Base-by-base conservation (phyloP, 2,888 invertebrate species). In the Drosophila melanosoma region DNA sequence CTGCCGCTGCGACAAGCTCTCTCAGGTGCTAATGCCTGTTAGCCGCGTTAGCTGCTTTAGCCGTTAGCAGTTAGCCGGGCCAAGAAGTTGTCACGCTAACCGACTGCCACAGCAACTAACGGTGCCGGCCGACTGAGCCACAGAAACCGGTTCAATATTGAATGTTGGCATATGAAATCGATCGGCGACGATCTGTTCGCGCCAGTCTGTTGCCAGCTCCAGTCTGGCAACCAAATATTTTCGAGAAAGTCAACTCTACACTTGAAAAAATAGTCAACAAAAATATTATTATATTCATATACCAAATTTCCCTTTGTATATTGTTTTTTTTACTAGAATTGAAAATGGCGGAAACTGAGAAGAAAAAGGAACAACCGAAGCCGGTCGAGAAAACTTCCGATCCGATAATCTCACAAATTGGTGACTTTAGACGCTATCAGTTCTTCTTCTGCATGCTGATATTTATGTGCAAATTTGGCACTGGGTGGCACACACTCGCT, bases 401-500 rank as follows among this genome's bases (percentile, higher is more conserved):
- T 89, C 95, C 95, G 1, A 94, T 97, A 23, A 95, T 96, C 42
- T 95, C 94, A 81, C 94, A 95, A 5, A 96, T 97, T 77, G 97
- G 97, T 0, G 94, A 95, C 36, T 94, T 96, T 66, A 96, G 96
- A 7, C 94, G 94, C 87, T 97, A 96, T 96, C 97, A 97, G 90
- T 94, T 96, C 74, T 94, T 95, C 94, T 94, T 96, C 59, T 96
- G 96, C 79, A 93, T 95, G 56, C 94, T 95, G 0, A 95, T 96
- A 45, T 95, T 96, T 76, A 93, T 96, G 12, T 95, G 96, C 62
- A 97, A 97, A 92, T 96, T 97, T 88, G 96, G 96, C 0, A 96
- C 96, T 0, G 96, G 96, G 0, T 97, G 96, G 96, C 96, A 96
- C 90, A 96, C 96, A 87, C 94, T 97, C 91, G 96, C 95, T 74